A percentile compares a stretch with the other conserved stretches of the same genome.
Evolutionary conservation across 1,140 invertebrate species (phyloP).

Genomic region (Oryctes rhinoceros): DNA sequence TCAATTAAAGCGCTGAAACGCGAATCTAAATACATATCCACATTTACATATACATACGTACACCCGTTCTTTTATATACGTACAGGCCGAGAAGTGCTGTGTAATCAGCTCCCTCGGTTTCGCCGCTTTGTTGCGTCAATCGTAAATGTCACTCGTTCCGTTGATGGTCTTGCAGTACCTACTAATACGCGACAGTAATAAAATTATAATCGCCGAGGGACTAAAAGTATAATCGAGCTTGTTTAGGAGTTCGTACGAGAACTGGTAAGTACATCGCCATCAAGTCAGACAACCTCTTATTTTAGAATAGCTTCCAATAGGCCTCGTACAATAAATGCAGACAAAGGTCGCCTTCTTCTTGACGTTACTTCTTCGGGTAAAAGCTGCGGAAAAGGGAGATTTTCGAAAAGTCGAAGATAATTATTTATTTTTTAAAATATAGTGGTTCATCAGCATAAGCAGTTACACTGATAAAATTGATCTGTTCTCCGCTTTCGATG

Average conservation of each 20-base stretch:
- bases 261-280: background rate
- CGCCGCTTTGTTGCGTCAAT: conserved; percentile 21
- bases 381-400: too few species aligned
- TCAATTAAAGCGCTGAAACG: conserved; percentile 16
- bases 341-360: too few species aligned
- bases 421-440: too few species aligned
- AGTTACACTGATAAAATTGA: too few species aligned
- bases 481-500: too few species aligned
- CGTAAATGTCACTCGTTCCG: conserved; percentile 29
- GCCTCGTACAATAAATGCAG: too few species aligned
- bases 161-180: conserved; percentile 6
- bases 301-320: too few species aligned
- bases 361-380: too few species aligned
- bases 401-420: too few species aligned
- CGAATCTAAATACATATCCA: background rate
- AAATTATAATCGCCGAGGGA: conserved; percentile 16
- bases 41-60: background rate
- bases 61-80: background rate
- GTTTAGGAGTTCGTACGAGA: background rate
- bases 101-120: background rate
- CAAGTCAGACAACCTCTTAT: too few species aligned
- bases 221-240: conserved; percentile 1
- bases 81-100: background rate
- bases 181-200: conserved; percentile 25
- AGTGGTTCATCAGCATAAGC: too few species aligned